Evolutionary conservation across 2,113 vertebrate species (phyloP), one percentile per base, ranked within the genome.

Genomic region (Tetrao urogallus): DNA sequence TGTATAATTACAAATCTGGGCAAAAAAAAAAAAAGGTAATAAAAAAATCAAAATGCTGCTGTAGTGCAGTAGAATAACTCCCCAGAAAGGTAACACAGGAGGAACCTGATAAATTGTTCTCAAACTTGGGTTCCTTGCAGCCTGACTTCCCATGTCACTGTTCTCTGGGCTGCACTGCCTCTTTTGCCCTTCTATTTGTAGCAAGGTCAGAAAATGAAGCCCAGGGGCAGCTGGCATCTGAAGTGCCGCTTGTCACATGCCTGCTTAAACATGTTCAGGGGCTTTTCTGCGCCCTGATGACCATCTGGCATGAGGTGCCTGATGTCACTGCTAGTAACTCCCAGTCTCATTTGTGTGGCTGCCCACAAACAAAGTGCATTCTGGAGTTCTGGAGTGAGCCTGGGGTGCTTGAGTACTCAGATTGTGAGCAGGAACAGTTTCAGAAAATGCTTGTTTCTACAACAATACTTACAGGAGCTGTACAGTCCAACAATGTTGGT

Each of bases 151-250:
- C 34, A 22, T 3, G 4, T 61, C 11, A 3, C 8, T 50, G 3
- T 43, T 82, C 47, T 66, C 5, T 13, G 40, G 32, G 8, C 47
- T 82, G 22, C 5, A 15, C 11, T 38, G 43, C 72, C 8, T 11
- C 8, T 0, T 83, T 82, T 47, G 3, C 8, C 11, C 34, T 65
- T 77, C 22, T 54, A 4, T 8, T 81, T 20, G 28, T 0, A 1
- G 28, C 28, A 74, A 58, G 19, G 15, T 17, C 66, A 20, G n/a
- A 74, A 92, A 90, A 56, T 27, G 10, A 42, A 19, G 8, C 82
- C 34, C 4, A 2, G 28, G 12, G 38, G 32, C 14, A 72, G 30
- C 4, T 56, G 57, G 7, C 10, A 67, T 25, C 30, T 81, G 47
- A 87, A 89, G 22, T n/a, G 43, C 22, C 45, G 28, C 50, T 32